Conservation (phyloP, 2,113 vertebrate species). For the Tragulus kanchil region DNA sequence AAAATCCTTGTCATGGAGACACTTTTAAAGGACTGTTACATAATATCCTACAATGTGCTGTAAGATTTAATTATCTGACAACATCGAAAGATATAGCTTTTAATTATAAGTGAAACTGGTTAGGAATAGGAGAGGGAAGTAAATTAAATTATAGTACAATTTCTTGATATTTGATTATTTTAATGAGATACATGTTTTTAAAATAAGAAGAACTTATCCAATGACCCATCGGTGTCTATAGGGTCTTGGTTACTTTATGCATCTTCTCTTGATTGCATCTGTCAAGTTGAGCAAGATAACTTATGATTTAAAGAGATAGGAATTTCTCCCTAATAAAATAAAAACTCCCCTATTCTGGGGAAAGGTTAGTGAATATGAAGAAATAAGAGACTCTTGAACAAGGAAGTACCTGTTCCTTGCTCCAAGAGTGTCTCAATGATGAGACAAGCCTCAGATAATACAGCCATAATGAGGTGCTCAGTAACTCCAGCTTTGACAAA, state of each 20-base stretch:
- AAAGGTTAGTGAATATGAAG: background rate
- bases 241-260: constrained; percentile 32
- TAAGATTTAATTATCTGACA: constrained; percentile 17
- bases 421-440: background rate
- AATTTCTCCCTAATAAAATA: background rate
- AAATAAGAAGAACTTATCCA: constrained; percentile 49
- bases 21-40: constrained; percentile 19
- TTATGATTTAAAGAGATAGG: constrained; percentile 37
- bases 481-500: constrained; percentile 33
- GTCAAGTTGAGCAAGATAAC: constrained; percentile 45
- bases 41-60: constrained; percentile 21
- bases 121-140: background rate
- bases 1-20: background rate
- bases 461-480: background rate
- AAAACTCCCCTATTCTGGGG: background rate
- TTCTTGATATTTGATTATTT: constrained; percentile 53
- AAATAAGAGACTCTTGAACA: background rate
- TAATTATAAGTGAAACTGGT: constrained; percentile 60
- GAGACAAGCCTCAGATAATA: background rate
- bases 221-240: background rate
- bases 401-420: background rate
- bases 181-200: constrained; percentile 26
- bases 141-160: constrained; percentile 9
- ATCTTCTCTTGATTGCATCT: constrained; percentile 26
- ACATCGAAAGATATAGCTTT: constrained; percentile 26